Conservation (phyloP, 2,888 invertebrate species). For the Stenolophus ochropezus region DNA sequence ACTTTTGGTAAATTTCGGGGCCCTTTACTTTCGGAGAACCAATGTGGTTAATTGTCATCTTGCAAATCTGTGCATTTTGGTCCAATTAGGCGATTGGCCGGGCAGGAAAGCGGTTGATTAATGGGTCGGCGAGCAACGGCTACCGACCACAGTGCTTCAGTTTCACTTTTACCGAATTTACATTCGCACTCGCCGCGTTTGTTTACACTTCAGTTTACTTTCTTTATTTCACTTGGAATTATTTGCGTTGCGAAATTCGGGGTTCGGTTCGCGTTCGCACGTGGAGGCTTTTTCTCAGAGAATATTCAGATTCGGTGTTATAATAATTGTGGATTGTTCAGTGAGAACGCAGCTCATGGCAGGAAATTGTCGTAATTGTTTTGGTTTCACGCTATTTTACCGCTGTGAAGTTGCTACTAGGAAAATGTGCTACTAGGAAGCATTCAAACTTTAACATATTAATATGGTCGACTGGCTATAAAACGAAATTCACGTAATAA, state of each 20-base stretch:
- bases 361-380: slow-evolving; percentile 28
- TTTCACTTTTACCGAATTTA: slow-evolving; percentile 54
- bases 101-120: slow-evolving; percentile 13
- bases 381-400: slow-evolving; percentile 9
- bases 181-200: slow-evolving; percentile 15
- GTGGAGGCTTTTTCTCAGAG: slow-evolving; percentile 8
- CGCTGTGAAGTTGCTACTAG: too few species aligned
- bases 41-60: not conserved
- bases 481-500: too few species aligned
- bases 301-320: slow-evolving; percentile 23
- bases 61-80: not conserved
- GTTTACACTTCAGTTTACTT: slow-evolving; percentile 51
- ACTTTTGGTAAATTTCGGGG: not conserved
- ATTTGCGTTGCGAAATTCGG: slow-evolving; percentile 48
- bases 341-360: slow-evolving; percentile 23
- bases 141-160: not conserved
- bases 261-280: slow-evolving; percentile 32
- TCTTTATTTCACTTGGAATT: slow-evolving; percentile 53
- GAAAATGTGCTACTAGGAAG: too few species aligned
- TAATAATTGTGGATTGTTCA: slow-evolving; percentile 13
- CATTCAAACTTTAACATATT: too few species aligned
- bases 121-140: not conserved
- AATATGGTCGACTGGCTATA: too few species aligned
- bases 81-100: not conserved
- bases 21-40: not conserved